Conservation (phyloP, 37 sponge, comb jelly and placozoan species). For the Mnemiopsis leidyi region DNA sequence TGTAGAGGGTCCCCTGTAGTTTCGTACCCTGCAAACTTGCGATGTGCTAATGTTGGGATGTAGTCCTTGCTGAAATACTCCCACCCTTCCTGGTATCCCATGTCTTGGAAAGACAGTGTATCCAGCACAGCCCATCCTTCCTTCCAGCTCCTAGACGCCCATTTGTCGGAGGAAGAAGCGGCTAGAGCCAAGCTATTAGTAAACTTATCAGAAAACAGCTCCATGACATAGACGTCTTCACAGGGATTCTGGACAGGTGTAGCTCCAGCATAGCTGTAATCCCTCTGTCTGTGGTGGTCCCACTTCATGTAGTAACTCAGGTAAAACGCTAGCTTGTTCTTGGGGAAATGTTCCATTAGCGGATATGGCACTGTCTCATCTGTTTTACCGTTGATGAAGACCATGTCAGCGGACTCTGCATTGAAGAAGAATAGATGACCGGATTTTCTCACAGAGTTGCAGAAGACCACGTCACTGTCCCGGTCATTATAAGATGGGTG, state of each 20-base stretch:
- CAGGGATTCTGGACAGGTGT: constrained; percentile 6
- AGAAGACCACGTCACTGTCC: background rate
- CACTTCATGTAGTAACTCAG: constrained; percentile 20
- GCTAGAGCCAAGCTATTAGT: background rate
- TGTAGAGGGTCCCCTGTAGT: background rate
- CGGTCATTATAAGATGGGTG: background rate
- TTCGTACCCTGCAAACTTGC: background rate
- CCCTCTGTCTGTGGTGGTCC: background rate
- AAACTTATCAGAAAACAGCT: background rate
- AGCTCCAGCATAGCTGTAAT: background rate
- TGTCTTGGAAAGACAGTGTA: background rate
- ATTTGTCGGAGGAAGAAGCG: background rate
- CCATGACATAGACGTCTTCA: background rate
- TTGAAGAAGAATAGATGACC: background rate
- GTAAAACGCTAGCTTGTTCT: background rate
- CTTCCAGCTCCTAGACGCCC: background rate
- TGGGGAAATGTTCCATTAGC: background rate
- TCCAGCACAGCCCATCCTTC: constrained; percentile 32
- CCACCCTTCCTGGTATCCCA: background rate
- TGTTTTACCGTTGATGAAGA: constrained; percentile 4
- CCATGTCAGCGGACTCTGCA: background rate
- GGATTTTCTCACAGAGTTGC: background rate
- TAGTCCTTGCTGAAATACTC: background rate
- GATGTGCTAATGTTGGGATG: background rate
- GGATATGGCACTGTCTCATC: background rate